Base-by-base conservation (phyloP, 2,888 invertebrate genomes). In the Drosophila diplacantha region DNA sequence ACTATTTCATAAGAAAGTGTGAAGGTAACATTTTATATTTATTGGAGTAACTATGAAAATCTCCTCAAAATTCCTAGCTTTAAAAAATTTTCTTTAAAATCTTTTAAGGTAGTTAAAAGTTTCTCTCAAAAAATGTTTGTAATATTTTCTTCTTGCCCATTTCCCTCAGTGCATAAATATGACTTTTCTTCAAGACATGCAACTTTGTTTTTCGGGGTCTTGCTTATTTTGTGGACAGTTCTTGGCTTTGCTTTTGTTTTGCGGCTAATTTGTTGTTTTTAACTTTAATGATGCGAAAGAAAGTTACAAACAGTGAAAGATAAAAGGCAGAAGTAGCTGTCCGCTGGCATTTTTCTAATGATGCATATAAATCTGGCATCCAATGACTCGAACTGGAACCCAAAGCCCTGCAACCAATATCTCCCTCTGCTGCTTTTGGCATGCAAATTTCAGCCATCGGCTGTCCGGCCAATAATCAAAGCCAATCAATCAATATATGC, bases 281-380 rank as follows among this genome's bases (percentile, higher is more conserved):
- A 50, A 61, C 69, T 76, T 83, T 80, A 80, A 80, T 84, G 84
- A 84, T 80, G 78, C 74, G 66, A 83, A 84, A 80, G 80, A 82
- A 80, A 80, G 82, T 78, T 70, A 61, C 50, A 34, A 47, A 3
- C 39, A 57, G 26, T n/a, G 20, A 58, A 20, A 35, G n/a, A 58
- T 26, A 4, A 6, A 26, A 43, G 16, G 41, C 11, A 57, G 56
- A 31, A 35, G 26, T 29, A 29, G 51, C 51, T 29, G 18, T 6
- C 46, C 38, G 22, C 12, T 43, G 64, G 53, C 32, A 69, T 57
- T 69, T 71, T 78, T 83, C 83, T 79, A 79, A 79, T 83, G 81
- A 79, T 53, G 57, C 71, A 49, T 64, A 70, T 70, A 57, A 69
- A 68, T 68, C 68, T 59, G 12, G 41, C 26, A 37, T 37, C 64